These are phyloP conservation scores for Darevskia mixta DNA, from an alignment of 2,797 vertebrate species.

Conservation along the genomic window DNA sequence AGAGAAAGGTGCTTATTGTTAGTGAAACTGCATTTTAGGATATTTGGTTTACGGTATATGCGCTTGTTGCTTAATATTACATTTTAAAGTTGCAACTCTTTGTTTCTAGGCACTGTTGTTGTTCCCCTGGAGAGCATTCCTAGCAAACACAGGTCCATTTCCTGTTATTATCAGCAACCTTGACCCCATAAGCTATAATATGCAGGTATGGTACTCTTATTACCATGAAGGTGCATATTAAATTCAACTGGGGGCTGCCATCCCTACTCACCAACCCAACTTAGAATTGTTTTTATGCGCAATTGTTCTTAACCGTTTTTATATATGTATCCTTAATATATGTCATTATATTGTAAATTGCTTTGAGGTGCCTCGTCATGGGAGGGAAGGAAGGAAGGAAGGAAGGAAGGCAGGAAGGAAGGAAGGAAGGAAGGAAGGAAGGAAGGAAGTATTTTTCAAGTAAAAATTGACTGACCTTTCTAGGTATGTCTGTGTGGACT, in stretches of 20 bases:
- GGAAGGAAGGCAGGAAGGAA: too few species aligned
- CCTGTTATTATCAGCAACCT: constrained; percentile 75
- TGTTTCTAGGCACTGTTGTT: constrained; percentile 72
- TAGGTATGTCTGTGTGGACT: constrained; percentile 83
- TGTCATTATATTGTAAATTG: too few species aligned
- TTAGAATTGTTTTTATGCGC: too few species aligned
- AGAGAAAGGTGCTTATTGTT: too few species aligned
- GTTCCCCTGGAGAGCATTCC: constrained; percentile 84
- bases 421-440: too few species aligned
- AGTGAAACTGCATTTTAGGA: background rate
- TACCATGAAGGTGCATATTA: constrained; percentile 15
- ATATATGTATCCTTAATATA: too few species aligned
- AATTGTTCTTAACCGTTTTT: too few species aligned
- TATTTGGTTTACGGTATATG: background rate
- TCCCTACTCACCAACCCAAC: too few species aligned
- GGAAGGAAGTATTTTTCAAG: too few species aligned
- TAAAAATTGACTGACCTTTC: constrained; percentile 10
- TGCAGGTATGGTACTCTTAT: constrained; percentile 78
- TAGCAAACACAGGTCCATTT: constrained; percentile 76
- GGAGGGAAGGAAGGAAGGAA: too few species aligned
- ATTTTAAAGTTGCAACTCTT: constrained; percentile 20
- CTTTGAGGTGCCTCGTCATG: too few species aligned
- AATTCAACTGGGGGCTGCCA: background rate
- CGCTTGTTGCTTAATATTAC: background rate
- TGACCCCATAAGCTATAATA: constrained; percentile 78